Percentiles rank a stretch among this genome's conserved stretches.
These are phyloP conservation scores for Habropoda laboriosa DNA, from an alignment of 1,140 invertebrate species.

Conservation along the genomic window DNA sequence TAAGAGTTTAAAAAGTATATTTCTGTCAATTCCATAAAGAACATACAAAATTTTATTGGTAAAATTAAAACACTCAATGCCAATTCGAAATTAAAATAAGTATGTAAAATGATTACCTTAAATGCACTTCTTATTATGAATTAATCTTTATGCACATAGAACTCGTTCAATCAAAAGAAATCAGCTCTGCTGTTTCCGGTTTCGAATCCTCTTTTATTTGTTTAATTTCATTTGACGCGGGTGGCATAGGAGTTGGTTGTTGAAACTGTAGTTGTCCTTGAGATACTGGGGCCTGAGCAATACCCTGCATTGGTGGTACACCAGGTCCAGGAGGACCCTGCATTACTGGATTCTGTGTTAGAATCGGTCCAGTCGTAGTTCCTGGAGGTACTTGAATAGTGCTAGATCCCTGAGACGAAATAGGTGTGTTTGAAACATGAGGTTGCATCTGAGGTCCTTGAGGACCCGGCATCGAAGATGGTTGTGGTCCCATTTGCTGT, in stretches of 20 bases:
- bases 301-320: slow-evolving; percentile 49
- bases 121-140: slow-evolving; percentile 40
- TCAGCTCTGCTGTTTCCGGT: slow-evolving; percentile 76
- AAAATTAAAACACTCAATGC: slow-evolving; percentile 3
- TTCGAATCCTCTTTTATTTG: slow-evolving; percentile 67
- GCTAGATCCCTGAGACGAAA: slow-evolving; percentile 49
- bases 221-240: slow-evolving; percentile 42
- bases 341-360: slow-evolving; percentile 39
- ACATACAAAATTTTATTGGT: not conserved
- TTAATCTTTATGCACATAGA: not conserved
- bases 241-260: slow-evolving; percentile 38
- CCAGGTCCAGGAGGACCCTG: slow-evolving; percentile 44
- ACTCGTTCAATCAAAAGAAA: slow-evolving; percentile 76
- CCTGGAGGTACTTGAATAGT: slow-evolving; percentile 48
- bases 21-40: slow-evolving; percentile 18
- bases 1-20: slow-evolving; percentile 29
- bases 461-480: slow-evolving; percentile 41
- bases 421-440: slow-evolving; percentile 48
- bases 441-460: slow-evolving; percentile 53
- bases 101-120: slow-evolving; percentile 44
- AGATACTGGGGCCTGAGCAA: slow-evolving; percentile 48
- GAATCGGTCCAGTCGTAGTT: slow-evolving; percentile 29
- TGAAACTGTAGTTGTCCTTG: slow-evolving; percentile 58
- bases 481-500: slow-evolving; percentile 54
- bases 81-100: slow-evolving; percentile 25